Base-by-base conservation (phyloP, 2,888 invertebrate species). In the Acleris holmiana region DNA sequence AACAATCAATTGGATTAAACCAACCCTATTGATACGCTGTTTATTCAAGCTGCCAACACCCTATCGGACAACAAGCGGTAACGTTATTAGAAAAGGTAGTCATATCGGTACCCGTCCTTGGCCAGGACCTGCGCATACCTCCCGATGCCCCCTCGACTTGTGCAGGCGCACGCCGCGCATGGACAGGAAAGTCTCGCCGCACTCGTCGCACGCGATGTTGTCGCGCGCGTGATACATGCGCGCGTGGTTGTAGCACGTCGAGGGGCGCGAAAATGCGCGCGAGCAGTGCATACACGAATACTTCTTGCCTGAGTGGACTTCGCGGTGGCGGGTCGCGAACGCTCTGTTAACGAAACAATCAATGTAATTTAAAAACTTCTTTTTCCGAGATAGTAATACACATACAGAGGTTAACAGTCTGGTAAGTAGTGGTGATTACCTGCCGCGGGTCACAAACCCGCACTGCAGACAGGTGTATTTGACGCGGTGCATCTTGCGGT, bases 151-250 rank as follows among this genome's bases (percentile, higher is more conserved):
- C 13, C 23, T 6, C 18, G 18, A 10, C 35, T 51, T 29, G 18
- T 51, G 51, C 35, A 35, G 4, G 13, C 2, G 1, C 5, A 51
- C 10, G 6, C 51, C 51, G 13, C 18, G 5, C 13, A 7, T 13
- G 29, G 18, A n/a, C 18, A 23, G 17, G 13, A 35, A 51, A 2
- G 51, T 51, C 29, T 51, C 51, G 13, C 51, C 51, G 10, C 51
- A 51, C 19, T 19, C 6, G 51, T 51, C 35, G 35, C 51, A 51
- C 13, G 51, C 18, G 29, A 25, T 35, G 51, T 51, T 18, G 18
- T 18, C 5, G 4, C 18, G 29, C 5, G 35, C 29, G 18, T 51
- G 51, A 17, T 35, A 18, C 2, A 35, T 5, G 29, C 6, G 13
- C 6, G 35, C 13, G 35, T 51, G 51, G 35, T 35, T 35, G 29